Evolutionary conservation across 2,797 vertebrate species (phyloP), one percentile per base, ranked within the genome.

Genomic region (Smutsia gigantea): DNA sequence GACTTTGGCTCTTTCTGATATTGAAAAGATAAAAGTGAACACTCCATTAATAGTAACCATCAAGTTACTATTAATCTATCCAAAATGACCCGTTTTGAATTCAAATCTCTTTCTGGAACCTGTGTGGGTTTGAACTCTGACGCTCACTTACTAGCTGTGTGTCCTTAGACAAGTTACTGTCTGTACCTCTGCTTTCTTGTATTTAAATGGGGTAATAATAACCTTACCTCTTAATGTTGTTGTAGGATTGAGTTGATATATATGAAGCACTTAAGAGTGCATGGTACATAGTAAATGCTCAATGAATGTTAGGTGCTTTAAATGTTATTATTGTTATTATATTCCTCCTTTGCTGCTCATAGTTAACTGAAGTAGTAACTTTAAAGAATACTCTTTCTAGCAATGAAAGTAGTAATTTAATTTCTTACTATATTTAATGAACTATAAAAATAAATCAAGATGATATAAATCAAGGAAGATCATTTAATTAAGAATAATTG

Each of bases 391-490:
- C 19, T 37, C 25, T 86, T 71, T 51, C 31, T 95, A 53, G 49
- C 39, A 77, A 59, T 42, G 61, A 71, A 64, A 87, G 42, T 66
- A 66, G n/a, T 72, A 21, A 42, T 57, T 96, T 90, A 21, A 75
- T 77, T 82, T 87, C 18, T 82, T 78, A 72, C 46, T 79, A 2
- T 86, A 61, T 71, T 78, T 89, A 27, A 51, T 61, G n/a, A 84
- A 64, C 17, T 84, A 34, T 77, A 84, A 90, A 90, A 68, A 61
- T 79, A 84, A 64, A 85, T 61, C 15, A 93, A 74, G 34, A 82
- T 78, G 34, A 39, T 46, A 19, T 42, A 84, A 77, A 83, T 87
- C 29, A 64, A 90, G 37, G 72, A 59, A 68, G 46, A 46, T 83
- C 13, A 84, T 71, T 91, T 79, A 55, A 61, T 74, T 84, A 78